Evolutionary conservation across 2,888 invertebrate genomes (phyloP), one percentile per base, ranked within the genome.

Genomic region (Melanophora roralis): DNA sequence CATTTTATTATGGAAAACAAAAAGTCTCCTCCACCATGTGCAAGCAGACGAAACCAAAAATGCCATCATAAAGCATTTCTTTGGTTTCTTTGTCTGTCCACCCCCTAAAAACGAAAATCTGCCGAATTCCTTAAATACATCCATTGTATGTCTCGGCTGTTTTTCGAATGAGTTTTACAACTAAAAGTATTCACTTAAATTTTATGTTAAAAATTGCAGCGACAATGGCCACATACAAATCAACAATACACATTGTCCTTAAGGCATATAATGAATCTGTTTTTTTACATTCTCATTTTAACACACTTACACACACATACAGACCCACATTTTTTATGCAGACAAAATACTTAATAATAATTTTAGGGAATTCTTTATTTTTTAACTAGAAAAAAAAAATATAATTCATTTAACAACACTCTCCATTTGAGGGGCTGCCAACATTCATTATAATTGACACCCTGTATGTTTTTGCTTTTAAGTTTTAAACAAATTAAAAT

Each of bases 401-500:
- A n/a, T n/a, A n/a, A 27, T 27, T 27, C 27, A 27, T 6, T 27
- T 6, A 5, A 6, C 3, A 27, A 27, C 27, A 27, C 45, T 27
- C 47, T 49, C 23, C 38, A 27, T 45, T 72, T 23, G 45, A 36
- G 62, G 55, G 14, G 12, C 34, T 64, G 64, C 36, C 59, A 75
- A 60, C 60, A 68, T 75, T 68, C 67, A 45, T 67, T 67, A 75
- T 68, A 75, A 75, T 75, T 68, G 74, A 67, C 74, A 75, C 53
- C 60, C 23, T 60, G 60, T 60, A 75, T 68, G 11, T 51, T 34
- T 23, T 40, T 23, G 1, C 59, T 19, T 16, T 14, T 64, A 34
- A 43, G 27, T 57, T 47, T 51, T 67, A 19, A 51, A 62, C 53
- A 45, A 53, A 72, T 74, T 78, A 65, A 78, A 71, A 60, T 59